phyloP scores from a whole-genome alignment of 2,888 invertebrate genomes.

The Sipunculus nudus region DNA sequence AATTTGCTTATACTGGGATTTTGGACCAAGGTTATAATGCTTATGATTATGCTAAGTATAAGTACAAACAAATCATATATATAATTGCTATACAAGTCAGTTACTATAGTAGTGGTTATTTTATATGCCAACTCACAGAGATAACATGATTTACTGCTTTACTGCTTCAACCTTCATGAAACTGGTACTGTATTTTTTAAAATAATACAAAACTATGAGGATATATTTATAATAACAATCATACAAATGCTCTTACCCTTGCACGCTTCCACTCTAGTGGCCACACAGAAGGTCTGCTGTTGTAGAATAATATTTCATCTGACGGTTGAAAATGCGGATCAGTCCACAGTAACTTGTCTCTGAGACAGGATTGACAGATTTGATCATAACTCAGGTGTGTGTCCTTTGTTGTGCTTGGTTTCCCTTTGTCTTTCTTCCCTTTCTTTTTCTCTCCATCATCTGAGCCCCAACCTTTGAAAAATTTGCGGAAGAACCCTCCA shows the following conservation, averaged over 20 bases:
- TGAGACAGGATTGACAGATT: conserved; percentile 16
- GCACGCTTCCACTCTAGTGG: conserved; percentile 90
- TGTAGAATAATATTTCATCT: conserved; percentile 83
- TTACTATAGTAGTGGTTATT: too few species aligned
- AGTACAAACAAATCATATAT: too few species aligned
- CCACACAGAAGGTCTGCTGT: conserved; percentile 77
- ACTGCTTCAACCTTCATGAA: too few species aligned
- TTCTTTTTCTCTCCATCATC: conserved; percentile 13
- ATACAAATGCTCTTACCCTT: conserved; percentile 59
- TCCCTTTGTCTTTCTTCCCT: background rate
- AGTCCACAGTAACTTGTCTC: conserved; percentile 75
- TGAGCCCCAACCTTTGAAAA: conserved; percentile 27
- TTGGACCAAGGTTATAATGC: too few species aligned
- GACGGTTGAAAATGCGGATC: conserved; percentile 86
- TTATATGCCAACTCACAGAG: too few species aligned
- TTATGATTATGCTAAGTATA: too few species aligned
- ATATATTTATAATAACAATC: too few species aligned
- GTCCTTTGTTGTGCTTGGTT: background rate
- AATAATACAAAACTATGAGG: too few species aligned
- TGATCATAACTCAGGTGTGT: conserved; percentile 1
- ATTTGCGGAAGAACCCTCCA: conserved; percentile 18
- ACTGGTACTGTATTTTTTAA: too few species aligned
- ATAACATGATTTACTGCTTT: too few species aligned
- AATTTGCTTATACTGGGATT: too few species aligned
- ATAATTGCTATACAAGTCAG: too few species aligned